These are phyloP conservation scores for Urocitellus parryii DNA, from an alignment of 2,113 vertebrate genomes.

Conservation along the genomic window DNA sequence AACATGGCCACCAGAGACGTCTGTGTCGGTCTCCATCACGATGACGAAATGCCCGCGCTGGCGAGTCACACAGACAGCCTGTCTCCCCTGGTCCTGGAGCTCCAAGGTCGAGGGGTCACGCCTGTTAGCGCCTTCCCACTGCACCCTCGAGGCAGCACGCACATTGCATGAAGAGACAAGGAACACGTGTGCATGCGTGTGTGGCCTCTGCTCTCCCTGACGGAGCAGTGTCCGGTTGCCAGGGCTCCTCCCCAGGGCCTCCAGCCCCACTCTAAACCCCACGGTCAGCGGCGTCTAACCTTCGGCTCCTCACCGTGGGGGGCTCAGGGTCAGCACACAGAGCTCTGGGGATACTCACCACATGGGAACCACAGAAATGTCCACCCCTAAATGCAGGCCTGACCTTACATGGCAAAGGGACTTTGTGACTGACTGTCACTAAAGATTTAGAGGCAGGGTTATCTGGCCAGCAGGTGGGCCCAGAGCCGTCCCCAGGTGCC, in stretches of 20 bases:
- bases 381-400: no score
- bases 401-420: background rate
- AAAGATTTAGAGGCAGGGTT: no score
- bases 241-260: no score
- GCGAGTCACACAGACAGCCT: background rate
- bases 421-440: background rate
- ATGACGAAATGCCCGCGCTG: rapidly evolving
- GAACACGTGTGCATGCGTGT: no score
- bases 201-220: background rate
- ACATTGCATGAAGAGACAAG: background rate
- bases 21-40: background rate
- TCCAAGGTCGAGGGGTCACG: background rate
- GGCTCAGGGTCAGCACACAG: no score
- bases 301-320: no score
- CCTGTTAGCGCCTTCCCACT: background rate
- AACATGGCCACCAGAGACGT: background rate
- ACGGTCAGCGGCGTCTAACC: no score
- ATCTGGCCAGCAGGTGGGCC: no score
- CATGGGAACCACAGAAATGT: background rate
- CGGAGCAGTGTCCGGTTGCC: no score
- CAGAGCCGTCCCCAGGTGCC: no score
- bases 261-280: no score
- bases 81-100: background rate
- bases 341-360: no score
- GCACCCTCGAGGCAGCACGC: background rate